Percentiles rank a stretch among this genome's conserved stretches.
These are phyloP conservation scores for Drosophila orosa DNA, from an alignment of 1,140 invertebrate genomes.

Conservation along the genomic window DNA sequence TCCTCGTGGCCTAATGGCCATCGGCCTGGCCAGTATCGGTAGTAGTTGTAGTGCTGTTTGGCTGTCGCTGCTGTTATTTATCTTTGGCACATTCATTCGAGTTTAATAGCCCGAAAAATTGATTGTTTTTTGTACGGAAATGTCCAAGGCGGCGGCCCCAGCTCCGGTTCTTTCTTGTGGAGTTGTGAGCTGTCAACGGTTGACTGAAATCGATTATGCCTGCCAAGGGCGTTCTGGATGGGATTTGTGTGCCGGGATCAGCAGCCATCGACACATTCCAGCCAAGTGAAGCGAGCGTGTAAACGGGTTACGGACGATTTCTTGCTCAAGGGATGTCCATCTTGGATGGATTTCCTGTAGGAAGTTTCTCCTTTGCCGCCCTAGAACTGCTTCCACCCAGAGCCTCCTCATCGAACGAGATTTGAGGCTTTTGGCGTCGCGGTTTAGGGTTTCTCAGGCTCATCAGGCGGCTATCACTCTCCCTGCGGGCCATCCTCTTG, in stretches of 20 bases:
- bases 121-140: constrained; percentile 83
- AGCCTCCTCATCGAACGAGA: constrained; percentile 74
- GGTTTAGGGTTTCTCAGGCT: constrained; percentile 23
- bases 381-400: constrained; percentile 1
- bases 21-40: constrained; percentile 22
- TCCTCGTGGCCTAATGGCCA: constrained; percentile 38
- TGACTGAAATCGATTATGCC: constrained; percentile 75
- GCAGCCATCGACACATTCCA: constrained; percentile 45
- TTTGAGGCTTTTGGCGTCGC: constrained; percentile 62
- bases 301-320: constrained; percentile 76
- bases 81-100: constrained; percentile 83
- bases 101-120: constrained; percentile 84
- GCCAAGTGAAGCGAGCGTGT: constrained; percentile 74
- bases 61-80: constrained; percentile 83
- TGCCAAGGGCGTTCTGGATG: constrained; percentile 64
- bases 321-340: constrained; percentile 27
- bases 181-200: constrained; percentile 59
- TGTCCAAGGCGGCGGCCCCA: constrained; percentile 50
- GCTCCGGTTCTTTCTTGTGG: constrained; percentile 11
- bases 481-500: constrained; percentile 26
- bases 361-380: constrained; percentile 7
- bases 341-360: constrained; percentile 17
- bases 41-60: constrained; percentile 67
- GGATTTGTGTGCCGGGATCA: constrained; percentile 67
- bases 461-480: constrained; percentile 57